Evolutionary conservation across 2,888 invertebrate genomes (phyloP).

Genomic region (Argyresthia albistria): DNA sequence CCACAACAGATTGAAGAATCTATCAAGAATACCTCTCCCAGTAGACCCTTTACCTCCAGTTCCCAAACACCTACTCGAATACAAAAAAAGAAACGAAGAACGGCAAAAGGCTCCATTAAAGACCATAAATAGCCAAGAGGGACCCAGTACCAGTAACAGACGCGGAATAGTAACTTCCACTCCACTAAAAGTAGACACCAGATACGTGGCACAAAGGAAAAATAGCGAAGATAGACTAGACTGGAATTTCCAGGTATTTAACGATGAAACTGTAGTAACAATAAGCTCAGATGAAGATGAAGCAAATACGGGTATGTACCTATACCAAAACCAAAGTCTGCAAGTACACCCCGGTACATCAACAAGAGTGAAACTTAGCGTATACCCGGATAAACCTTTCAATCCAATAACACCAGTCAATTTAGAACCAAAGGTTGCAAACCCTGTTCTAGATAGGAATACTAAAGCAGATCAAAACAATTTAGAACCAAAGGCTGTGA

Average conservation of each 20-base stretch:
- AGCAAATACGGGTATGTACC: not conserved
- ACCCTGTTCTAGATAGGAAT: no score
- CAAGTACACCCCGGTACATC: no score
- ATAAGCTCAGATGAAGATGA: constrained; percentile 13
- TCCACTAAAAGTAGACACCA: constrained; percentile 22
- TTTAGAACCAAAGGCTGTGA: no score
- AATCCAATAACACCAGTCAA: not conserved
- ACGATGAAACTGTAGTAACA: constrained; percentile 12
- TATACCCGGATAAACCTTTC: not conserved
- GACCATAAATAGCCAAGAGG: not conserved
- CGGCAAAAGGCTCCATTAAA: constrained; percentile 14
- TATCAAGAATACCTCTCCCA: constrained; percentile 43
- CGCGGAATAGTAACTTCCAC: constrained; percentile 14
- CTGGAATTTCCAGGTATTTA: constrained; percentile 15
- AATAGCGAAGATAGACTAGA: constrained; percentile 22
- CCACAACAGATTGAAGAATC: constrained; percentile 13
- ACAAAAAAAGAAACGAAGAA: constrained; percentile 10
- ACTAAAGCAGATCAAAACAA: no score
- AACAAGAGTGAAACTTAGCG: not conserved
- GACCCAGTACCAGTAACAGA: constrained; percentile 32
- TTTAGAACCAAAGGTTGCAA: not conserved
- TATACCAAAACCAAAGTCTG: no score
- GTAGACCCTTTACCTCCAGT: constrained; percentile 34
- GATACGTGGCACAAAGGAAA: constrained; percentile 30
- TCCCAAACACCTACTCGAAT: constrained; percentile 26